phyloP scores from a whole-genome alignment of 1,140 invertebrate species.

The Harpegnathos saltator region DNA sequence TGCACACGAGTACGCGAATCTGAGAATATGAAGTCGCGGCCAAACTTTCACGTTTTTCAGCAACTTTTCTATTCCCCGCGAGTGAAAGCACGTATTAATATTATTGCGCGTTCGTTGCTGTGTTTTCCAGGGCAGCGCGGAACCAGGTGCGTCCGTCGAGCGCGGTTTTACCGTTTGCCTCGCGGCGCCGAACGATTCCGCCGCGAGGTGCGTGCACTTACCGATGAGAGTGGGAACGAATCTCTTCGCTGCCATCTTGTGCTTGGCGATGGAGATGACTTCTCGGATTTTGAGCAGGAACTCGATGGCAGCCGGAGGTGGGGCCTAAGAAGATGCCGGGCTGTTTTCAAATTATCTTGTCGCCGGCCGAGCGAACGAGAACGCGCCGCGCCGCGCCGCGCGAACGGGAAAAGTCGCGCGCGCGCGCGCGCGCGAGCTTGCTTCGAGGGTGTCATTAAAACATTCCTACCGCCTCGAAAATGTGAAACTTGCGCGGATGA shows the following conservation, averaged over 20 bases:
- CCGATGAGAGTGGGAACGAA: constrained; percentile 91
- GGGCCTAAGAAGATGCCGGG: constrained; percentile 88
- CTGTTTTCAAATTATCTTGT: constrained; percentile 69
- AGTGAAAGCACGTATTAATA: too few relatives aligned
- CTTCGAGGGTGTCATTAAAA: constrained; percentile 37
- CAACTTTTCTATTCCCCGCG: background rate
- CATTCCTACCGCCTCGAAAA: constrained; percentile 32
- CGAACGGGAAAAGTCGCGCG: background rate
- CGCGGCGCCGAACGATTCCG: too few relatives aligned
- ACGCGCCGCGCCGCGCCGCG: too few relatives aligned
- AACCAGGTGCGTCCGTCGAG: background rate
- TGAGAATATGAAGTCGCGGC: background rate
- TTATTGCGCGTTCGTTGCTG: too few relatives aligned
- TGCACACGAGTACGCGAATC: background rate
- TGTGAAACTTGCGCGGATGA: constrained; percentile 31
- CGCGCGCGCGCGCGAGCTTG: too few relatives aligned
- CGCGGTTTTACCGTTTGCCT: background rate
- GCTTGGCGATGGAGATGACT: constrained; percentile 94
- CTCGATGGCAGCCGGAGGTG: constrained; percentile 94
- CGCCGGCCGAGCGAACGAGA: constrained; percentile 22
- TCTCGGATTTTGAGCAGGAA: constrained; percentile 95
- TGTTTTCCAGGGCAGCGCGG: too few relatives aligned
- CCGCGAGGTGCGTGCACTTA: constrained; percentile 64
- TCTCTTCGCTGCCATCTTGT: constrained; percentile 93
- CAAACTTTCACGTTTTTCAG: constrained; percentile 8